phyloP scores from a whole-genome alignment of 2,888 invertebrate species.

The Lepidochitona cinerea region DNA sequence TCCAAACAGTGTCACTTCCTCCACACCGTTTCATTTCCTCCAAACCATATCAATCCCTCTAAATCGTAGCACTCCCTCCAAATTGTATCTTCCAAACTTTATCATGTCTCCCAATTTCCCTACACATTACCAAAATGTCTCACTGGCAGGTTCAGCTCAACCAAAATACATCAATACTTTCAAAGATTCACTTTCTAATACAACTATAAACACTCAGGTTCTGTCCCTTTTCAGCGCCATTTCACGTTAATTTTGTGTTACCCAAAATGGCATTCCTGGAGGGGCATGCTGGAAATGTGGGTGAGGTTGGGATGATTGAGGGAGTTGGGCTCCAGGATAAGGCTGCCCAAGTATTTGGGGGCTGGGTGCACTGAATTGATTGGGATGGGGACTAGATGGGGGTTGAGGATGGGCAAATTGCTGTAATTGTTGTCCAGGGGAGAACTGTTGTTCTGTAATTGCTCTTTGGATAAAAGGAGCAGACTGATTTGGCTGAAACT shows the following conservation, averaged over 20 bases:
- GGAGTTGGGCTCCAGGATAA: not conserved
- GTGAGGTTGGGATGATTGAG: not conserved
- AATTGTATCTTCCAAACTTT: no score
- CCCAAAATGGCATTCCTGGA: not conserved
- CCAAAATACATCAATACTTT: no score
- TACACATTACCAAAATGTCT: no score
- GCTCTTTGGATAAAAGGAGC: not conserved
- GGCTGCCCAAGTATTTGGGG: not conserved
- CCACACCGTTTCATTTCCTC: no score
- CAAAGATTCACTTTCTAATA: no score
- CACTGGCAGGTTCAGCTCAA: no score
- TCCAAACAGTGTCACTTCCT: no score
- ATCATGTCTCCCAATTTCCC: no score
- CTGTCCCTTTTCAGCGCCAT: no score
- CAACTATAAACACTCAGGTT: no score
- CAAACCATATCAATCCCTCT: no score
- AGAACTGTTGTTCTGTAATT: not conserved
- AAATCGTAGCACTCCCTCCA: no score
- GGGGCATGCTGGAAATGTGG: not conserved
- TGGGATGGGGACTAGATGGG: not conserved
- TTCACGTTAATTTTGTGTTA: not conserved
- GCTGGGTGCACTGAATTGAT: not conserved
- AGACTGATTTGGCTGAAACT: not conserved
- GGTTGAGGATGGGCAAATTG: not conserved
- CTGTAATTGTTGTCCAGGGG: not conserved